These are phyloP conservation scores for Smittia sp. DNA, from an alignment of 2,888 invertebrate species.

Conservation along the genomic window DNA sequence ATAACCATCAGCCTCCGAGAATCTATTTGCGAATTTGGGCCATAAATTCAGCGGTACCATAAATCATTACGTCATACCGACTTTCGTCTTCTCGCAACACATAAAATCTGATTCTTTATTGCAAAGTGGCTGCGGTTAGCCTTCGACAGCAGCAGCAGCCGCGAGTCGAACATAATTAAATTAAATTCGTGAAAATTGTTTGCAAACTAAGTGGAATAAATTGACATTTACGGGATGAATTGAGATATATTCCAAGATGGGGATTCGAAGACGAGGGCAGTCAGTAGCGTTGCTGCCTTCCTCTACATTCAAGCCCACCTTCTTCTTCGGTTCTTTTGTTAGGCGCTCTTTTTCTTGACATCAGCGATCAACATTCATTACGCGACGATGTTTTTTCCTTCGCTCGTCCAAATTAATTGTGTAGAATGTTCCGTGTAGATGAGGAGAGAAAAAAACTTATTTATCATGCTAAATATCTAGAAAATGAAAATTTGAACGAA, in stretches of 20 bases:
- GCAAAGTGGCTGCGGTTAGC: slow-evolving; percentile 19
- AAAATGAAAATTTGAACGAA: neutral
- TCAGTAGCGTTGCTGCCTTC: neutral
- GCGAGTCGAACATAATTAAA: slow-evolving; percentile 24
- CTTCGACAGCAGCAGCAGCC: neutral
- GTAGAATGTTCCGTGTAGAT: no score
- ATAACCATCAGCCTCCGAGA: slow-evolving; percentile 20
- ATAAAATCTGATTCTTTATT: slow-evolving; percentile 25
- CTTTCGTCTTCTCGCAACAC: neutral
- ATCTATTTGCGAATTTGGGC: slow-evolving; percentile 11
- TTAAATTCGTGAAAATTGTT: slow-evolving; percentile 23
- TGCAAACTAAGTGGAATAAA: slow-evolving; percentile 14
- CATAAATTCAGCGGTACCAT: slow-evolving; percentile 17
- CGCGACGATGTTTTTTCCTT: slow-evolving; percentile 15
- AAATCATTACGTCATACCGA: slow-evolving; percentile 36
- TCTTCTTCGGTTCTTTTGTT: slow-evolving; percentile 8
- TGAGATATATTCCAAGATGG: slow-evolving; percentile 27
- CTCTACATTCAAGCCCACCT: neutral
- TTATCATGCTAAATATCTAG: neutral
- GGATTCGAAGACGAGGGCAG: neutral
- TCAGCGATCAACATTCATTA: slow-evolving; percentile 34
- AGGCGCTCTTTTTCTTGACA: slow-evolving; percentile 16
- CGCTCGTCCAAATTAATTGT: slow-evolving; percentile 24
- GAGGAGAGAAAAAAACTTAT: slow-evolving; percentile 6
- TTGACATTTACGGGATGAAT: slow-evolving; percentile 26